These are phyloP conservation scores for Eucriotettix oculatus DNA, from an alignment of 2,888 invertebrate species.

Conservation along the genomic window DNA sequence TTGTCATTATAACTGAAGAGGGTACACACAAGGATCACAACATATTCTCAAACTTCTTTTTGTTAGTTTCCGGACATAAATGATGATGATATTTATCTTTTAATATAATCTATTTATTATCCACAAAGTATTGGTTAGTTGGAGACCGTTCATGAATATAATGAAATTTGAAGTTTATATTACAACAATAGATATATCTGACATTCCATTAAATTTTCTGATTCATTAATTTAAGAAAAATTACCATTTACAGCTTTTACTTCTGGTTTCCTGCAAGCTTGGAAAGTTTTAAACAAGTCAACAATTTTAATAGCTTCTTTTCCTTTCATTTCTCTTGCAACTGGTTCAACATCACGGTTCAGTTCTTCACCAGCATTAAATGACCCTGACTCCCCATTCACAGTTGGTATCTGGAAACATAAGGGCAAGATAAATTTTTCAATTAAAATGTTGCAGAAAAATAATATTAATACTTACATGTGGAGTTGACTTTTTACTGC, in stretches of 20 bases:
- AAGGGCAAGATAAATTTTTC: no score
- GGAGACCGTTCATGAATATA: no score
- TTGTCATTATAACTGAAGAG: no score
- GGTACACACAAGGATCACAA: no score
- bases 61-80: no score
- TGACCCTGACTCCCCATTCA: constrained; percentile 26
- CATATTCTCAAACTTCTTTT: no score
- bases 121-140: no score
- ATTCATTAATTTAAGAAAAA: neutral
- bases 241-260: constrained; percentile 51
- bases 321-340: constrained; percentile 51
- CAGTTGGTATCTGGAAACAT: constrained; percentile 10
- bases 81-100: no score
- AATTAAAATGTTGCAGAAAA: neutral
- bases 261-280: constrained; percentile 48
- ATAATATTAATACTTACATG: neutral
- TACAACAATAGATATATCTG: no score
- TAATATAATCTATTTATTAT: no score
- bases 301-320: constrained; percentile 60
- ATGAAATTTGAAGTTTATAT: no score
- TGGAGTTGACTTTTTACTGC: constrained; percentile 25
- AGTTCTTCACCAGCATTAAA: constrained; percentile 32
- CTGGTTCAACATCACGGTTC: constrained; percentile 53
- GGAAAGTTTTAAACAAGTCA: constrained; percentile 54
- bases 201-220: no score